Conservation (phyloP, 2,888 invertebrate species). For the Platycheirus rosarum region DNA sequence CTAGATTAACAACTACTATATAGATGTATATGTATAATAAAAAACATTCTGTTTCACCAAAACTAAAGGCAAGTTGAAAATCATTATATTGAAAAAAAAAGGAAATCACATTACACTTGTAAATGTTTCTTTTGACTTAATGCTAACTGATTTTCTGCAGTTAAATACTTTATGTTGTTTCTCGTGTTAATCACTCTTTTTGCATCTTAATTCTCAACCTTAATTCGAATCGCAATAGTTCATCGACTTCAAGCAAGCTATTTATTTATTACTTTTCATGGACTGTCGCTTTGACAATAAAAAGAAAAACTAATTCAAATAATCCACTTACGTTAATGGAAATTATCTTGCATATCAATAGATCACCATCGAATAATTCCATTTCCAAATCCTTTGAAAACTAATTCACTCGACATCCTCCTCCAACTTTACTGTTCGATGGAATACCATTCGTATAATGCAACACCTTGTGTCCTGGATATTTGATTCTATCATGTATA, state of each 20-base stretch:
- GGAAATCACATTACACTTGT: too few relatives aligned
- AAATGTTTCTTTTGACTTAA: too few relatives aligned
- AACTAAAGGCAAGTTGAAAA: too few relatives aligned
- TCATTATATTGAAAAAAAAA: too few relatives aligned
- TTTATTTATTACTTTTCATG: neutral
- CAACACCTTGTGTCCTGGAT: neutral
- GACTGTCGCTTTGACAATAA: neutral
- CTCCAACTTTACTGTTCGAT: neutral
- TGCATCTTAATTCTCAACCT: neutral
- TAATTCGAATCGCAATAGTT: neutral
- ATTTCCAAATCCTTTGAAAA: neutral
- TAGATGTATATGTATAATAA: too few relatives aligned
- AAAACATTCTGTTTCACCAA: too few relatives aligned
- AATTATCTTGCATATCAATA: slow-evolving; percentile 2
- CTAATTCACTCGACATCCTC: neutral
- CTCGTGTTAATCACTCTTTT: too few relatives aligned
- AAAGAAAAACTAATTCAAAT: neutral
- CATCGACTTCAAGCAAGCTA: neutral
- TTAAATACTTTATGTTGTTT: too few relatives aligned
- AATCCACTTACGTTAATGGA: slow-evolving; percentile 19
- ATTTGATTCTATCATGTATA: slow-evolving; percentile 22
- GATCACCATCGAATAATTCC: neutral
- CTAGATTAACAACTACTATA: too few relatives aligned
- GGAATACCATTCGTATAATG: neutral
- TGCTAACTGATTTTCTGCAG: too few relatives aligned